Evolutionary conservation across 2,888 invertebrate genomes (phyloP), one percentile per base, ranked within the genome.

Genomic region (Torymus tubicola): DNA sequence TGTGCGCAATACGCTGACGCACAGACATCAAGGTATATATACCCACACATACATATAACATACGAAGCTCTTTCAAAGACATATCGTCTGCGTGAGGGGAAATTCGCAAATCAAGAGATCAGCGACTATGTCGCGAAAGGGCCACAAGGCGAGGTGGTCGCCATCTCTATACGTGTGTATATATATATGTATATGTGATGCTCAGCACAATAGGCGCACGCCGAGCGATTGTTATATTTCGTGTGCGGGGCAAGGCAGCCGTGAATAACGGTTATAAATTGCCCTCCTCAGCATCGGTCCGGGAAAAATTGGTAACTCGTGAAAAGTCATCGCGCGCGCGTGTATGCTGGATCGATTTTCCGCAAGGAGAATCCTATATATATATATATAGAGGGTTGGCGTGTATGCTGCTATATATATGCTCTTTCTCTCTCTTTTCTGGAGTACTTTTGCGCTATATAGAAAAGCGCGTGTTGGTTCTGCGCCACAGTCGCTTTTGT

Each of bases 191-290:
- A 5, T 31, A 5, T 31, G 21, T 8, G 5, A 31, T 31, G 4
- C 42, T 42, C 42, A 73, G 58, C 81, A 86, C 85, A 86, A 85
- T 85, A 71, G 85, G 77, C 68, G 80, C 71, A 85, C 42, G 42
- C 42, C 8, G 42, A 82, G 55, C 78, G 72, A 78, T 84, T 77
- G 79, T 81, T 82, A 42, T 42, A 82, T 82, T 83, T 81, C 80
- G 75, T 76, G 80, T 82, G 81, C 14, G 31, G 71, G 21, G 13
- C 16, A 85, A 86, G 86, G 86, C 87, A 87, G 85, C 86, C 86
- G 86, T 87, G 86, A 87, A 87, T 87, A 87, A 87, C 85, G 82
- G 86, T 85, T 86, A 87, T 86, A 86, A 86, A 87, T 86, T 84
- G 84, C 83, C 83, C 81, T 21, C 12, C 81, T 21, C 12, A 58